Conservation (phyloP, 1,140 invertebrate species). For the Heliconius nattereri region DNA sequence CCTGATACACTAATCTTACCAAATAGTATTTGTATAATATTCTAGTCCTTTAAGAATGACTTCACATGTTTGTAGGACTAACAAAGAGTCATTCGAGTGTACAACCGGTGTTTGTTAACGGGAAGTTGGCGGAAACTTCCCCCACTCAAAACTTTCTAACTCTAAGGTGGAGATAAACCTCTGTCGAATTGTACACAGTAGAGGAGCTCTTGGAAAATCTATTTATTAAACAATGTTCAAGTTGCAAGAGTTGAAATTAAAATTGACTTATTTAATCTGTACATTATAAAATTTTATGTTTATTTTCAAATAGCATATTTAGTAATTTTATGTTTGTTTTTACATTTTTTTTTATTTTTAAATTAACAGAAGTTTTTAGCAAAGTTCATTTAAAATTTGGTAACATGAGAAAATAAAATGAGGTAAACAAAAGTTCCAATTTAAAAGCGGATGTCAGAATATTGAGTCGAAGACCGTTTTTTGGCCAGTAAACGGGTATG, state of each 20-base stretch:
- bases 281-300: too few relatives aligned
- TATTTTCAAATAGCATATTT: too few relatives aligned
- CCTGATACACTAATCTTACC: not conserved
- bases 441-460: too few relatives aligned
- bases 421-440: too few relatives aligned
- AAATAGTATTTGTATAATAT: not conserved
- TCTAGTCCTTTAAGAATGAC: slow-evolving; percentile 32
- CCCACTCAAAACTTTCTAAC: slow-evolving; percentile 30
- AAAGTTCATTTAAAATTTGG: too few relatives aligned
- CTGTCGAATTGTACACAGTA: slow-evolving; percentile 16
- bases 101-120: slow-evolving; percentile 39
- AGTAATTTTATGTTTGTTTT: too few relatives aligned
- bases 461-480: too few relatives aligned
- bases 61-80: slow-evolving; percentile 38
- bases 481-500: too few relatives aligned
- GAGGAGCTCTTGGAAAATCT: slow-evolving; percentile 3
- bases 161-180: slow-evolving; percentile 25
- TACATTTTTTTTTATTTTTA: too few relatives aligned
- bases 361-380: too few relatives aligned
- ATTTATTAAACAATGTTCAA: not conserved
- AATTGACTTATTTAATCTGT: not conserved
- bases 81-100: slow-evolving; percentile 40
- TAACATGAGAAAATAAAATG: too few relatives aligned
- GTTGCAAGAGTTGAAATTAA: not conserved
- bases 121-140: slow-evolving; percentile 36